Evolutionary conservation across 2,888 invertebrate species (phyloP).

Genomic region (Toxonevra muliebris): DNA sequence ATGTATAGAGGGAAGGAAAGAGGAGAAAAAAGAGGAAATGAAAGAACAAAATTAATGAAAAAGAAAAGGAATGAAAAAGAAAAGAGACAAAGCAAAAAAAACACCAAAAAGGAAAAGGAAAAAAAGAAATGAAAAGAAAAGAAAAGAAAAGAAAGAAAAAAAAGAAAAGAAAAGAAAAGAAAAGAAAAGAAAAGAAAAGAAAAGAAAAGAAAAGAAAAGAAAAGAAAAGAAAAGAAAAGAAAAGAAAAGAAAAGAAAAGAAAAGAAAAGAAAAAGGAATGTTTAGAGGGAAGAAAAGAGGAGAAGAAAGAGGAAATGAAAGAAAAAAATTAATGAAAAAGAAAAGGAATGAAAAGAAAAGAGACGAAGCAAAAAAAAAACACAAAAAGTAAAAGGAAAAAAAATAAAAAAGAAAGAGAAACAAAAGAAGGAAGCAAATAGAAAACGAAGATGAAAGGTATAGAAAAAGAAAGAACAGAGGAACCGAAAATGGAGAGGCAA

Average conservation of each 20-base stretch:
- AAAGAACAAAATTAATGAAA: too few relatives aligned
- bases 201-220: neutral
- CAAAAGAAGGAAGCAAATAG: neutral
- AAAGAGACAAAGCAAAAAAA: too few relatives aligned
- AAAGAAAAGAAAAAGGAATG: conserved; percentile 16
- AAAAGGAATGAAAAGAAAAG: too few relatives aligned
- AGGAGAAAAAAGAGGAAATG: too few relatives aligned
- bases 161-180: neutral
- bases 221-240: neutral
- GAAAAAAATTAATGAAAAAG: too few relatives aligned
- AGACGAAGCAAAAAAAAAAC: too few relatives aligned
- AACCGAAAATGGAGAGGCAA: neutral
- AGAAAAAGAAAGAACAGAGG: neutral
- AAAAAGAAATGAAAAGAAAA: neutral
- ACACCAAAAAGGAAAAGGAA: too few relatives aligned
- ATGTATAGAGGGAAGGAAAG: too few relatives aligned
- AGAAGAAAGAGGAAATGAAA: neutral
- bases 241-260: conserved; percentile 11
- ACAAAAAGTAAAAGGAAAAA: neutral
- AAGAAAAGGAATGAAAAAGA: too few relatives aligned
- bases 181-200: neutral
- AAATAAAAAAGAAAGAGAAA: neutral
- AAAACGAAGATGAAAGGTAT: neutral
- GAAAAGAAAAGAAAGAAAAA: neutral
- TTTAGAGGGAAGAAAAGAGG: neutral